Evolutionary conservation across 2,113 vertebrate genomes (phyloP), one percentile per base, ranked within the genome.

Genomic region (Menura novaehollandiae): DNA sequence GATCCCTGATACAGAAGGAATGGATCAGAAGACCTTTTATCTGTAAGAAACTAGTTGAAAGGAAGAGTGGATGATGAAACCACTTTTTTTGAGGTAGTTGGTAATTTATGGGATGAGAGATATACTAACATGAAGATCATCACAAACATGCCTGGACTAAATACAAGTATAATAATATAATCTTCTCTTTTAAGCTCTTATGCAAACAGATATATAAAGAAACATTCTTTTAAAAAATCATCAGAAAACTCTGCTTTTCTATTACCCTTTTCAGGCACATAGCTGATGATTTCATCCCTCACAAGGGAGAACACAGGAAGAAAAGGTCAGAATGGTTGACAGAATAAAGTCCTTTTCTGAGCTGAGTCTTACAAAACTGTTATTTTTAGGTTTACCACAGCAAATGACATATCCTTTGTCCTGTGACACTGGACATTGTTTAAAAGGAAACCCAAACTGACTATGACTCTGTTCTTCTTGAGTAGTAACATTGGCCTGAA

Each of bases 11-110:
- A 93, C 35, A 76, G 73, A 91, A 90, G 51, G 47, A 91, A 93
- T 60, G n/a, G 95, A 84, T 46, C 68, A 86, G 62, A 88, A 83
- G 76, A 78, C 24, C 60, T 88, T 95, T 93, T 88, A 94, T 96
- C 88, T 96, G 73, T 51, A 97, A 88, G 66, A 93, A 96, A 84
- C 58, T 47, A 81, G 64, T 84, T 97, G 63, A 93, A 97, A 94
- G 83, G 74, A 80, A 82, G 67, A 94, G 68, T 52, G 51, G 67
- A 64, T 90, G 68, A 73, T 77, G 74, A 88, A 86, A 91, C 7
- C 14, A 72, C 58, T 62, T 95, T 91, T 89, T 89, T 89, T 83
- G 72, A 95, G 79, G 55, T 62, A 90, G 69, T 11, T 69, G 62
- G 27, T 83, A 47, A 92, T 91, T 96, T 89, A 55, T 76, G 66